Percentiles rank a stretch among this genome's conserved stretches.
phyloP scores from a whole-genome alignment of 2,888 invertebrate genomes.

The Megastigmus dorsalis region DNA sequence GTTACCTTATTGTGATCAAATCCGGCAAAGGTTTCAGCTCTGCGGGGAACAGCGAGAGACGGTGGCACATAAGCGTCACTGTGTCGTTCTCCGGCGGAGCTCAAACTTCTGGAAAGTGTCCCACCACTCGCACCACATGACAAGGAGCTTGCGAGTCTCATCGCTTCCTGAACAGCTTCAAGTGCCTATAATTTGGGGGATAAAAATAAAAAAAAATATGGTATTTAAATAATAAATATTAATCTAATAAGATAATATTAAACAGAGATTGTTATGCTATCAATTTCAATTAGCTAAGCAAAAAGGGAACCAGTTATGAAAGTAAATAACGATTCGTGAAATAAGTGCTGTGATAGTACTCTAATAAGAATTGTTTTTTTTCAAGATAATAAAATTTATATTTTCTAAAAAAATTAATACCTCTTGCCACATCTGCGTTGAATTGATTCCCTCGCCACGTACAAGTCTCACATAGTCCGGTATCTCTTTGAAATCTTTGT shows the following conservation, averaged over 20 bases:
- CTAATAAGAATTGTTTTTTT: too few species aligned
- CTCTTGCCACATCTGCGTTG: constrained; percentile 88
- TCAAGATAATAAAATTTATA: too few species aligned
- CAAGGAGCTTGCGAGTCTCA: constrained; percentile 83
- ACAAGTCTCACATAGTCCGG: constrained; percentile 87
- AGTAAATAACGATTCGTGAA: too few species aligned
- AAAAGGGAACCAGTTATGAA: too few species aligned
- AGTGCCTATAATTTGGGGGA: constrained; percentile 65
- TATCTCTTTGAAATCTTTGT: constrained; percentile 65
- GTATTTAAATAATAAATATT: too few species aligned
- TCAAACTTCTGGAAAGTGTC: constrained; percentile 91
- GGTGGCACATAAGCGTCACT: constrained; percentile 90
- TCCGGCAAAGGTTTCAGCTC: constrained; percentile 97
- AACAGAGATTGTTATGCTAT: too few species aligned
- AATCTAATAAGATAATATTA: too few species aligned
- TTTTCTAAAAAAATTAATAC: too few species aligned
- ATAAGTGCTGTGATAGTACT: too few species aligned
- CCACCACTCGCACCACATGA: constrained; percentile 82
- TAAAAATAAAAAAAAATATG: too few species aligned
- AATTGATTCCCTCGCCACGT: constrained; percentile 83
- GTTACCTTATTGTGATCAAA: constrained; percentile 83
- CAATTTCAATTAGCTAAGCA: too few species aligned
- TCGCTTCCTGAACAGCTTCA: constrained; percentile 80
- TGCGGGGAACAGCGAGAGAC: constrained; percentile 84
- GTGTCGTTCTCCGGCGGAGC: constrained; percentile 94